A percentile compares a stretch with the other conserved stretches of the same genome.
Conservation (phyloP, 30 jellyfish, hydroid and myxozoan species). For the Phacellophora camtschatica region DNA sequence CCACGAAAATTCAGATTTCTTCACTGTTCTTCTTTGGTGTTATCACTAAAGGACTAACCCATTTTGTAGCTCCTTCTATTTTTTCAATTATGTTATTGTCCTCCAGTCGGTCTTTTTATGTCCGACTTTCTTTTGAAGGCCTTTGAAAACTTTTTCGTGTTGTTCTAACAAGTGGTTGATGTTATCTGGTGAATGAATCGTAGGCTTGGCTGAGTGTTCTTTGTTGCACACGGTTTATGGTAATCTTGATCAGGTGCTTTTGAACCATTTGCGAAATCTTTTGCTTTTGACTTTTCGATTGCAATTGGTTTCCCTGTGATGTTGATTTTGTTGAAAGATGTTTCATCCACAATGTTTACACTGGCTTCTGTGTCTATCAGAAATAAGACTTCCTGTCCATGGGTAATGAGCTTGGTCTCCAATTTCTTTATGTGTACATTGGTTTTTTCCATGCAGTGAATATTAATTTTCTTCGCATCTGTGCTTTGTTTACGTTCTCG, state of each 20-base stretch:
- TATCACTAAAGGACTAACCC: conserved; percentile 76
- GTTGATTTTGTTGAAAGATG: too few relatives aligned
- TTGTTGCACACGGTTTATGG: too few relatives aligned
- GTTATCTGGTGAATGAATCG: conserved; percentile 36
- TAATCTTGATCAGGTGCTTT: neutral
- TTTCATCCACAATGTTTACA: too few relatives aligned
- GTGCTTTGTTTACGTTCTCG: neutral
- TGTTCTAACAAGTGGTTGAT: neutral
- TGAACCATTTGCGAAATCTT: conserved; percentile 4
- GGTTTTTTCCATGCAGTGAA: neutral
- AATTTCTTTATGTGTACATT: conserved; percentile 3
- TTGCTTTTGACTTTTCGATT: neutral
- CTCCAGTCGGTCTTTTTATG: conserved; percentile 47
- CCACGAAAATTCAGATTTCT: conserved; percentile 47
- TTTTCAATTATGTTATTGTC: conserved; percentile 49
- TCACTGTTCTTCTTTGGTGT: conserved; percentile 55
- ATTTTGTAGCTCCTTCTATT: conserved; percentile 72
- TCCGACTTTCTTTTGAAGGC: conserved; percentile 42
- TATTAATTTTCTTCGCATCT: too few relatives aligned
- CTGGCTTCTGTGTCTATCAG: conserved; percentile 50
- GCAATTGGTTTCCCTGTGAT: conserved; percentile 10
- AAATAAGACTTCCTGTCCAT: conserved; percentile 1
- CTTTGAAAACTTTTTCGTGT: conserved; percentile 46
- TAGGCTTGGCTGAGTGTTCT: too few relatives aligned
- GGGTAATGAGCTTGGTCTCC: conserved; percentile 4